Percentiles rank a stretch among this genome's conserved stretches.
Evolutionary conservation across 2,797 vertebrate genomes (phyloP).

Genomic region (Gallinago solitaria): DNA sequence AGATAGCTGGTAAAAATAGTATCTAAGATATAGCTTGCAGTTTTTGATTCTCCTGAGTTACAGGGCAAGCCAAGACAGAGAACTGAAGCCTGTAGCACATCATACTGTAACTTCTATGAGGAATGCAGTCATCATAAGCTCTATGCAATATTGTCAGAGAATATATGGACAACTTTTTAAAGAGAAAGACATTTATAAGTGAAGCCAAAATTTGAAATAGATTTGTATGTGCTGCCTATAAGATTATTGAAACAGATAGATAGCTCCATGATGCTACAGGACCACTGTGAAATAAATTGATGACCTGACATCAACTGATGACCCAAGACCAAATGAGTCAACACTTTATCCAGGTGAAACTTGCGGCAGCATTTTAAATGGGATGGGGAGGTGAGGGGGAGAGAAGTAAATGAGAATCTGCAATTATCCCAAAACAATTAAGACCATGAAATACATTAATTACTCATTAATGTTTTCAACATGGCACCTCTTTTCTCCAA

Average conservation of each 20-base stretch:
- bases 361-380: neutral
- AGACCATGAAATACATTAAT: neutral
- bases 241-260: neutral
- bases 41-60: neutral
- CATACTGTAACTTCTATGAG: rapidly evolving
- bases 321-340: neutral
- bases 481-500: neutral
- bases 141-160: neutral
- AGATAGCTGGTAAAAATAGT: neutral
- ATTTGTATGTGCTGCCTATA: neutral
- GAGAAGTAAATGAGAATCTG: neutral
- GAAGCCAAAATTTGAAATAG: neutral
- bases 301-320: neutral
- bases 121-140: neutral
- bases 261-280: neutral
- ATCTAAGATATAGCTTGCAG: neutral
- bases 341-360: neutral
- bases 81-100: neutral
- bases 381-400: rapidly evolving
- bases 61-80: neutral
- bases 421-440: neutral
- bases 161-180: neutral
- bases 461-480: neutral
- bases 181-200: neutral
- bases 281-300: neutral